A percentile compares a stretch with the other conserved stretches of the same genome.
These are phyloP conservation scores for Prionchulus punctatus DNA, from an alignment of 2,888 invertebrate genomes.

Conservation along the genomic window DNA sequence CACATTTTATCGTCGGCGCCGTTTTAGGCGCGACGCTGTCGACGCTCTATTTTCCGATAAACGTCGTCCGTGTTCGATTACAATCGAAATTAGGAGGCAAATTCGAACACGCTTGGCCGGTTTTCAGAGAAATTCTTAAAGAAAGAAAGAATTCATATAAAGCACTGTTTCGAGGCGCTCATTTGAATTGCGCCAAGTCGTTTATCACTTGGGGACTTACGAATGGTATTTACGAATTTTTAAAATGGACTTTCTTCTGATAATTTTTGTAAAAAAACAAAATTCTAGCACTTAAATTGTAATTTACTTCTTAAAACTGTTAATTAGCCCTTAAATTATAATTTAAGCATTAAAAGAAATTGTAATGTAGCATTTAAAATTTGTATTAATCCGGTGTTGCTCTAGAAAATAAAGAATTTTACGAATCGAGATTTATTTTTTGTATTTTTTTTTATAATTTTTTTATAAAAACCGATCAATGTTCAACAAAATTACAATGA, in stretches of 20 bases:
- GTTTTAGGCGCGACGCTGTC: slow-evolving; percentile 82
- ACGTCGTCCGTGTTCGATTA: slow-evolving; percentile 88
- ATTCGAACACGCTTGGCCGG: slow-evolving; percentile 24
- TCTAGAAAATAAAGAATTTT: no score
- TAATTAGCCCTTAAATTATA: no score
- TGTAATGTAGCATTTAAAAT: no score
- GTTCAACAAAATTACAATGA: no score
- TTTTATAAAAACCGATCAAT: no score
- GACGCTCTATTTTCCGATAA: slow-evolving; percentile 83
- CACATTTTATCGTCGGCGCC: slow-evolving; percentile 60
- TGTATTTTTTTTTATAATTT: no score
- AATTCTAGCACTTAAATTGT: no score
- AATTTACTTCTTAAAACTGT: no score
- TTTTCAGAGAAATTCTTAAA: slow-evolving; percentile 48
- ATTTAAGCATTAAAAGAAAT: no score
- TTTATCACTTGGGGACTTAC: slow-evolving; percentile 96
- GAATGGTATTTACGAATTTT: slow-evolving; percentile 79
- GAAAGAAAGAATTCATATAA: slow-evolving; percentile 60
- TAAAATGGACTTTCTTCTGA: slow-evolving; percentile 33
- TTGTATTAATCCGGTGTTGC: no score
- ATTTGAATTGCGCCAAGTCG: slow-evolving; percentile 79
- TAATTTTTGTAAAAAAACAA: no score
- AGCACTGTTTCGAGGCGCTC: slow-evolving; percentile 76
- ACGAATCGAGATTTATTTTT: no score
- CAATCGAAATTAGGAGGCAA: slow-evolving; percentile 61